phyloP scores from a whole-genome alignment of 1,140 invertebrate genomes.

The Idris sp. region DNA sequence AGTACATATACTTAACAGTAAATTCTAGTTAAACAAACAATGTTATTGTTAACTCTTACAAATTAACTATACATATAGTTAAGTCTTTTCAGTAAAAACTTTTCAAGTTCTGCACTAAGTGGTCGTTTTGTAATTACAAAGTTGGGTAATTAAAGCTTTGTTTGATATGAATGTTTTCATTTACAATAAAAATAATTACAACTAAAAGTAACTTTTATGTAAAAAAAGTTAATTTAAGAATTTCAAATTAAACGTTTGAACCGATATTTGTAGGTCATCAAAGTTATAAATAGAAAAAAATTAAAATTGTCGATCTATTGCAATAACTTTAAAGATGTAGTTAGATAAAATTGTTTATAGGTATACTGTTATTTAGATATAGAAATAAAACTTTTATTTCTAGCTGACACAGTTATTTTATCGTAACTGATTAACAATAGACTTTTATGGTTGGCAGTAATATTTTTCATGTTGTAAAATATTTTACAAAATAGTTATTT shows the following conservation, averaged over 20 bases:
- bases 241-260: not conserved
- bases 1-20: too few species aligned
- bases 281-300: slow-evolving; percentile 10
- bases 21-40: slow-evolving; percentile 49
- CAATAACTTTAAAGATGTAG: slow-evolving; percentile 19
- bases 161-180: slow-evolving; percentile 16
- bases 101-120: slow-evolving; percentile 52
- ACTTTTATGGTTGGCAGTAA: too few species aligned
- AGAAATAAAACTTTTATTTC: slow-evolving; percentile 27
- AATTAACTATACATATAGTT: slow-evolving; percentile 53
- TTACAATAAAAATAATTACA: slow-evolving; percentile 16
- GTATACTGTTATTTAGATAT: slow-evolving; percentile 5
- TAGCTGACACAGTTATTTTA: slow-evolving; percentile 12
- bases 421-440: not conserved
- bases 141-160: slow-evolving; percentile 53
- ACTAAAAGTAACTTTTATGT: not conserved
- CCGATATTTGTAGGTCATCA: slow-evolving; percentile 4
- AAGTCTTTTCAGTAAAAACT: slow-evolving; percentile 50
- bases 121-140: slow-evolving; percentile 50
- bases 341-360: slow-evolving; percentile 20
- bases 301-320: slow-evolving; percentile 12
- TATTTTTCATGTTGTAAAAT: not conserved
- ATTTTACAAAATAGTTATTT: too few species aligned
- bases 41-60: slow-evolving; percentile 46
- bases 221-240: not conserved